A percentile compares a stretch with the other conserved stretches of the same genome.
Evolutionary conservation across 30 jellyfish, hydroid and myxozoan genomes (phyloP).

Genomic region (Hydractinia echinata): DNA sequence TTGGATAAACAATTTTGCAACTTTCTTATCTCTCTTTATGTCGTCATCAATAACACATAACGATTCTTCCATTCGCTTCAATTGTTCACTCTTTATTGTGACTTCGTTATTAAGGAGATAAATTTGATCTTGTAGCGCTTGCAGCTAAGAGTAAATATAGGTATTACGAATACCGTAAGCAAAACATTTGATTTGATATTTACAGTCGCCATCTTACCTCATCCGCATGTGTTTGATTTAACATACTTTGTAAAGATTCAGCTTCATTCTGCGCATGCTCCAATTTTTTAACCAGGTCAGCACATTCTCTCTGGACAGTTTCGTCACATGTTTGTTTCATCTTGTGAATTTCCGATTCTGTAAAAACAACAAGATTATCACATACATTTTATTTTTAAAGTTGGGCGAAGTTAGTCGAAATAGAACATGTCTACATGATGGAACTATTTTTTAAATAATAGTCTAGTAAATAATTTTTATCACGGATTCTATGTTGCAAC

Average conservation of each 20-base stretch:
- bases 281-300: neutral
- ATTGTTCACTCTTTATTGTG: slow-evolving; percentile 20
- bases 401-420: too few relatives aligned
- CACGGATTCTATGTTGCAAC: too few relatives aligned
- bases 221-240: neutral
- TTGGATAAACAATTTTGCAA: slow-evolving; percentile 6
- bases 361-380: too few relatives aligned
- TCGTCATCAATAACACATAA: neutral
- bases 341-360: slow-evolving; percentile 32
- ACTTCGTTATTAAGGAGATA: slow-evolving; percentile 31
- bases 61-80: slow-evolving; percentile 15
- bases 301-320: neutral
- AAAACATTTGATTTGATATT: neutral
- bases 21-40: neutral
- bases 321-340: slow-evolving; percentile 20
- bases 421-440: too few relatives aligned
- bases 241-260: neutral
- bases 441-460: too few relatives aligned
- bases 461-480: too few relatives aligned
- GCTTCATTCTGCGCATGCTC: slow-evolving; percentile 5
- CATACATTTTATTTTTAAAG: too few relatives aligned
- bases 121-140: slow-evolving; percentile 20
- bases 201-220: slow-evolving; percentile 17
- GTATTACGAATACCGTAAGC: neutral
- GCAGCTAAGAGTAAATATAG: neutral